phyloP scores from a whole-genome alignment of 2,113 vertebrate genomes.

The Stercorarius parasiticus region DNA sequence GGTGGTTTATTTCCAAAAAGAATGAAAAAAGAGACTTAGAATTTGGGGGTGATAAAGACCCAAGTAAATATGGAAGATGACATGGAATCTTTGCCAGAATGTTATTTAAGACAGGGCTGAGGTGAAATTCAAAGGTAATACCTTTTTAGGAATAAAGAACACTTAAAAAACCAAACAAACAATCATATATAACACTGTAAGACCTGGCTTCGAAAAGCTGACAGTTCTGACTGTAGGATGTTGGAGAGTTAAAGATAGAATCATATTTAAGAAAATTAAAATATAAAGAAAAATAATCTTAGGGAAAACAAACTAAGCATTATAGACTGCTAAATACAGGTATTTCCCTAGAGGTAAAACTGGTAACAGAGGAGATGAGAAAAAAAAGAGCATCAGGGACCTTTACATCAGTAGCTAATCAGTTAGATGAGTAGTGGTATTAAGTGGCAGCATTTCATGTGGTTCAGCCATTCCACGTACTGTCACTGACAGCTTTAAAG shows the following conservation, averaged over 20 bases:
- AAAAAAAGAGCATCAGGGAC: not conserved
- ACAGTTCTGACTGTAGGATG: not conserved
- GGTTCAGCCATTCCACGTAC: not conserved
- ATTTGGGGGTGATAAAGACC: not conserved
- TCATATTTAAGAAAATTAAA: not conserved
- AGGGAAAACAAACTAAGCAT: not conserved
- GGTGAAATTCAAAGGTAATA: not conserved
- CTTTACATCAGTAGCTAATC: not conserved
- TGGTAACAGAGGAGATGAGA: not conserved
- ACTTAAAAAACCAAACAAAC: not conserved
- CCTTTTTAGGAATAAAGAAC: not conserved
- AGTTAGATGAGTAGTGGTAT: not conserved
- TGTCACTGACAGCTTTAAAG: not conserved
- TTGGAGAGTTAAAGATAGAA: not conserved
- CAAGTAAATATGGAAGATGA: not conserved
- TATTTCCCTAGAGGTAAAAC: not conserved
- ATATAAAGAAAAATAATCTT: not conserved
- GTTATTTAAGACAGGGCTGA: not conserved
- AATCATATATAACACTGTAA: not conserved
- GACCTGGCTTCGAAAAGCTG: not conserved
- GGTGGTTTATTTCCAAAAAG: not conserved
- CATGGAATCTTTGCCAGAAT: not conserved
- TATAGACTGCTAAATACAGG: not conserved
- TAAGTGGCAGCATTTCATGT: not conserved
- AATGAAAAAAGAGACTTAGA: not conserved